Evolutionary conservation across 2,888 invertebrate species (phyloP).

Genomic region (Hipparchia sbordonii): DNA sequence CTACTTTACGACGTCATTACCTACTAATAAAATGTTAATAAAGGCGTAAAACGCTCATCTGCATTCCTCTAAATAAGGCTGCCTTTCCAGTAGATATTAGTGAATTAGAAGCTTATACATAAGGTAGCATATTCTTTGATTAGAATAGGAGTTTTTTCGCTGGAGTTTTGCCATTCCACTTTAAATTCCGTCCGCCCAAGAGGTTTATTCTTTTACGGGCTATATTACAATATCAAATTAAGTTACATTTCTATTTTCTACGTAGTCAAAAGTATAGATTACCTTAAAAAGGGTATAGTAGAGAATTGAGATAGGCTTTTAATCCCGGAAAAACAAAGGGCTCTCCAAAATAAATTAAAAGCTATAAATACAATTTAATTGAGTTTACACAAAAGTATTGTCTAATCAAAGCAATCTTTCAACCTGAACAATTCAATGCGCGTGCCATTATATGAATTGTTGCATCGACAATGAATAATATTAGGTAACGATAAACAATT

Average conservation of each 20-base stretch:
- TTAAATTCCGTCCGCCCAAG: no score
- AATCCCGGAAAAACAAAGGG: no score
- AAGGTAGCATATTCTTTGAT: background rate
- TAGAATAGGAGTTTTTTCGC: no score
- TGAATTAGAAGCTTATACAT: background rate
- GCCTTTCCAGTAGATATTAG: background rate
- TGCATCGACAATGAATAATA: slow-evolving; percentile 33
- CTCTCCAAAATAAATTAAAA: no score
- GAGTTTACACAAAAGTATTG: slow-evolving; percentile 18
- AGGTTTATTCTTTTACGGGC: no score
- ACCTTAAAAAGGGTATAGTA: no score
- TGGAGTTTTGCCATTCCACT: no score
- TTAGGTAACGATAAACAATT: slow-evolving; percentile 39
- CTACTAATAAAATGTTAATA: slow-evolving; percentile 14
- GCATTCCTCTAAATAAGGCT: background rate
- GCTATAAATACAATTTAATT: background rate
- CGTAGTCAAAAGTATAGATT: no score
- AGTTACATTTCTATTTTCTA: no score
- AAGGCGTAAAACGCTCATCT: slow-evolving; percentile 10
- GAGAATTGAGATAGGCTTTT: no score
- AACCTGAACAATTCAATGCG: slow-evolving; percentile 26
- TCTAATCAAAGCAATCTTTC: slow-evolving; percentile 18
- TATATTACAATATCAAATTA: no score
- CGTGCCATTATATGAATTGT: slow-evolving; percentile 26
- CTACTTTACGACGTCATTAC: slow-evolving; percentile 7